Conservation (phyloP, 2,113 vertebrate species). For the Phocoena sinus region DNA sequence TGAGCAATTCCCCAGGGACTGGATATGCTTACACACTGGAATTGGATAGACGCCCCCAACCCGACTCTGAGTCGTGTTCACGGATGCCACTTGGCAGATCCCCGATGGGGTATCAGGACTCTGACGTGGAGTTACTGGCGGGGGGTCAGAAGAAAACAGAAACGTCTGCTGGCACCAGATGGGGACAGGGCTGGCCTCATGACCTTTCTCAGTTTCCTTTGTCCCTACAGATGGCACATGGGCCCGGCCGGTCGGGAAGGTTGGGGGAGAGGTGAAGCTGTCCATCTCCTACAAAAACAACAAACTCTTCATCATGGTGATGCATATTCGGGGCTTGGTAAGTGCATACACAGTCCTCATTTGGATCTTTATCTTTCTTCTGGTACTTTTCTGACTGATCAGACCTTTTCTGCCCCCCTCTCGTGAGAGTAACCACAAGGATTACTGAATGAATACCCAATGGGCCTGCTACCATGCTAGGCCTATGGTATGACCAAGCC, state of each 20-base stretch:
- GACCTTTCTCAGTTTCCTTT: constrained; percentile 1
- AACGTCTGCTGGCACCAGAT: background rate
- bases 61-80: background rate
- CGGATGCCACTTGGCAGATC: background rate
- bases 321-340: constrained; percentile 96
- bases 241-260: constrained; percentile 86
- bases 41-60: background rate
- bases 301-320: constrained; percentile 98
- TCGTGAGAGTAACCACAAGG: background rate
- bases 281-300: constrained; percentile 96
- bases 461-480: background rate
- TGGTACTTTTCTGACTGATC: background rate
- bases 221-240: constrained; percentile 83
- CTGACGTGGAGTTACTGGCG: background rate
- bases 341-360: constrained; percentile 41
- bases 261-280: constrained; percentile 93
- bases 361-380: background rate
- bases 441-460: background rate
- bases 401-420: background rate
- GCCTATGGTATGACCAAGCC: background rate
- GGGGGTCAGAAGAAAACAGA: background rate
- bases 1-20: background rate
- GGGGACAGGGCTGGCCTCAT: background rate
- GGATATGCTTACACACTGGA: background rate
- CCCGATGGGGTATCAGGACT: background rate